Evolutionary conservation across 1,140 invertebrate genomes (phyloP).

Genomic region (Lithobius niger): DNA sequence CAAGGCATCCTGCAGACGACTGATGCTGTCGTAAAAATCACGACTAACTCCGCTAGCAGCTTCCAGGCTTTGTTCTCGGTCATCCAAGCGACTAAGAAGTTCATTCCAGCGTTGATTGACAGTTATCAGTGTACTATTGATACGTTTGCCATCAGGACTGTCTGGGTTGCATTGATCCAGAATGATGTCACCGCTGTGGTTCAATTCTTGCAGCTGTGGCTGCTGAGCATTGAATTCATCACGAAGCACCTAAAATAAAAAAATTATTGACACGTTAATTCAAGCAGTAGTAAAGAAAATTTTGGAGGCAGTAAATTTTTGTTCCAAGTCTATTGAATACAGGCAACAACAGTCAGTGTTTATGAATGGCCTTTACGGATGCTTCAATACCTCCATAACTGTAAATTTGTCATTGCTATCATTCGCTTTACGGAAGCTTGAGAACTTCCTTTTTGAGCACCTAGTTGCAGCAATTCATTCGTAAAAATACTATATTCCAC

Average conservation of each 20-base stretch:
- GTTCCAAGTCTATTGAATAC: no score
- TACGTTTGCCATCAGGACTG: conserved; percentile 56
- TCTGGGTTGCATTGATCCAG: conserved; percentile 51
- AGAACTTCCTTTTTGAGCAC: no score
- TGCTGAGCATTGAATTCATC: conserved; percentile 87
- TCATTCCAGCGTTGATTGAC: conserved; percentile 57
- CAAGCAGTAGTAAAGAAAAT: no score
- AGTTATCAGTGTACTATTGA: conserved; percentile 38
- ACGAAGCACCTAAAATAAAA: conserved; percentile 48
- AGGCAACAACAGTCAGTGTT: no score
- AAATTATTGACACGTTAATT: background rate
- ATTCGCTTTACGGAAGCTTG: no score
- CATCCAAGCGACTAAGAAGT: conserved; percentile 59
- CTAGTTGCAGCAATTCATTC: no score
- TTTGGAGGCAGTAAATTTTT: no score
- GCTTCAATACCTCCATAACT: no score
- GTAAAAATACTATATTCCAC: no score
- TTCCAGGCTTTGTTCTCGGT: conserved; percentile 65
- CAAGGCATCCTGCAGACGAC: conserved; percentile 60
- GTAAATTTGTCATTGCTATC: no score
- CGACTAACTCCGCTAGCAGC: conserved; percentile 75
- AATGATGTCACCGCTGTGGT: conserved; percentile 62
- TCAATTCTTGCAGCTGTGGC: conserved; percentile 69
- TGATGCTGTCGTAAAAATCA: conserved; percentile 75
- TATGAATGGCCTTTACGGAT: no score